Evolutionary conservation across 2,888 invertebrate genomes (phyloP).

Genomic region (Leptinotarsa peninsularis): DNA sequence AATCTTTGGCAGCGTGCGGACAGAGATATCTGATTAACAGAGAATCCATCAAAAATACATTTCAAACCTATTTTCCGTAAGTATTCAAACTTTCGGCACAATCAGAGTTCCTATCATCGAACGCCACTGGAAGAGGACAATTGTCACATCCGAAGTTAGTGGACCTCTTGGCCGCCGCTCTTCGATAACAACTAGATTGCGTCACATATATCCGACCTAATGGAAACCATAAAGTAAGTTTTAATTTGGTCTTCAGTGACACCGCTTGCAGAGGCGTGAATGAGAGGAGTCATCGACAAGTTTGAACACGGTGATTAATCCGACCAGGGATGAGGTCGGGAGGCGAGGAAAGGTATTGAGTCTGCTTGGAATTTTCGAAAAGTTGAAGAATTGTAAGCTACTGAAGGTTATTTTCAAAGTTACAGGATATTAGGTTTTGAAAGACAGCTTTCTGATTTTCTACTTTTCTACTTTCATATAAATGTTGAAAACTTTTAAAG

Average conservation of each 20-base stretch:
- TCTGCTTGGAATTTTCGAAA: neutral
- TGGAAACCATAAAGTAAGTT: slow-evolving; percentile 62
- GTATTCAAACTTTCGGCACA: neutral
- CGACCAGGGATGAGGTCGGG: neutral
- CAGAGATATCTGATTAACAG: too few species aligned
- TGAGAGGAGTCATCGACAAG: slow-evolving; percentile 42
- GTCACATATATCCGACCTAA: slow-evolving; percentile 61
- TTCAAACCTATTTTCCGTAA: neutral
- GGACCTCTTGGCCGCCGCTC: slow-evolving; percentile 47
- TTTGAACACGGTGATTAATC: slow-evolving; percentile 46
- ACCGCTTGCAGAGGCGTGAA: slow-evolving; percentile 58
- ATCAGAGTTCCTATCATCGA: neutral
- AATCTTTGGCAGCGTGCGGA: too few species aligned
- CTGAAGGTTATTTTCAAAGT: too few species aligned
- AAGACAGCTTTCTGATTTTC: too few species aligned
- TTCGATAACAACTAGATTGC: slow-evolving; percentile 59
- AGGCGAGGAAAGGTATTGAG: neutral
- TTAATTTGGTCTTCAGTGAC: slow-evolving; percentile 60
- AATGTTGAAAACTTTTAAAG: too few species aligned
- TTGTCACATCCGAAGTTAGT: slow-evolving; percentile 51
- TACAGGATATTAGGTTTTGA: too few species aligned
- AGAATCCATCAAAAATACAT: too few species aligned
- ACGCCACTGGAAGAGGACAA: slow-evolving; percentile 24
- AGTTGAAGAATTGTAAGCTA: too few species aligned
- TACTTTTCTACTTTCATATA: too few species aligned